Evolutionary conservation across 2,797 vertebrate species (phyloP), one percentile per base, ranked within the genome.

Genomic region (Alcedo atthis): DNA sequence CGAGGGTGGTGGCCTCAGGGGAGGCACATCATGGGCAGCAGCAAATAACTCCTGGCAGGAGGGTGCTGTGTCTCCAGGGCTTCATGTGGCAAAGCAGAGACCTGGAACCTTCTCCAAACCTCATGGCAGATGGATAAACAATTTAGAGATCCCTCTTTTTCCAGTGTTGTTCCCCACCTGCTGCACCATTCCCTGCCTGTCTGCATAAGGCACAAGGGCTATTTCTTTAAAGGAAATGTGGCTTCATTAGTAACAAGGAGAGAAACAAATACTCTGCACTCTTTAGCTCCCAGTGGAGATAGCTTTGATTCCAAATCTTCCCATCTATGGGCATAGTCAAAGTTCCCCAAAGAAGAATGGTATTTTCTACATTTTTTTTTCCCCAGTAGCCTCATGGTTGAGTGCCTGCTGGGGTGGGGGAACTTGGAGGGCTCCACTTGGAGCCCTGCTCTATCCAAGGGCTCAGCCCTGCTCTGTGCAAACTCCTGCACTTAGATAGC

Each of bases 181-280:
- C 86, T 82, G 63, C 84, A 87, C 73, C 71, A 70, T 80, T 32
- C 64, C 32, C 79, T 63, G 63, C 25, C 81, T 74, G 73, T 67
- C 63, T 85, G 62, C 80, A 68, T 40, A 78, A 85, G 69, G 67
- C 81, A 89, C 40, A 53, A 48, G n/a, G 19, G 30, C 76, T 87
- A 55, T 75, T 75, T 92, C 92, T 91, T 87, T 78, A 91, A 90
- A 81, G 43, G 63, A 54, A 77, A 25, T 93, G 94, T 85, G 69
- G 46, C 87, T 92, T 92, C 87, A 66, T 78, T 87, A 83, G 89
- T 61, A 73, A 81, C 62, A 74, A 93, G 33, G 42, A 92, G 54
- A 83, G 70, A 89, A 91, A 90, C 53, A 84, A 94, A 85, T 62
- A 78, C 70, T 58, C 82, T 49, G 42, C 74, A 75, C 51, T 64